A percentile compares a stretch with the other conserved stretches of the same genome.
phyloP scores from a whole-genome alignment of 2,888 invertebrate species.

The Eilema depressum region DNA sequence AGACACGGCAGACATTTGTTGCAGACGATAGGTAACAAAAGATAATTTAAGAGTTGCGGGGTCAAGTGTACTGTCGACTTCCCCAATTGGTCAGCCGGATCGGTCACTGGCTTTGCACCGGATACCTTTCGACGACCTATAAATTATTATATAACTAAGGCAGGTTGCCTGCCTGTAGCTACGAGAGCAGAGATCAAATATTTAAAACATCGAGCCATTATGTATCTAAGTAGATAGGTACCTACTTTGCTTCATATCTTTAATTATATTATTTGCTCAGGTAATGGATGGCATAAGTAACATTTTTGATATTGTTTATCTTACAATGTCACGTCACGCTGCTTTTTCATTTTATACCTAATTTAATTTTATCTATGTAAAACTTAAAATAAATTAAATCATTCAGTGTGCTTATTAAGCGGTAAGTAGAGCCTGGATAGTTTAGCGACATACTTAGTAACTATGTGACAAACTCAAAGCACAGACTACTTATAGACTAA shows the following conservation, averaged over 20 bases:
- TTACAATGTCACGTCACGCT: neutral
- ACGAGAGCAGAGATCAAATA: conserved; percentile 17
- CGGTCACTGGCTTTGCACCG: conserved; percentile 77
- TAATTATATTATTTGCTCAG: neutral
- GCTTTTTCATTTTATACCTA: neutral
- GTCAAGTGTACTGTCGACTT: conserved; percentile 80
- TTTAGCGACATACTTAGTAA: conserved; percentile 24
- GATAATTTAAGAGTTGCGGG: conserved; percentile 78
- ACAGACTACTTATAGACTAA: no score
- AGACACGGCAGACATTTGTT: conserved; percentile 62
- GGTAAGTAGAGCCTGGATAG: conserved; percentile 10
- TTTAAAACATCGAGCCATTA: conserved; percentile 1
- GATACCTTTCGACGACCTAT: conserved; percentile 55
- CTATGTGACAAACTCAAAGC: conserved; percentile 47
- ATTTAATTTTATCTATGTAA: neutral
- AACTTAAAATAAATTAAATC: neutral
- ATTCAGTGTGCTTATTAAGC: conserved; percentile 28
- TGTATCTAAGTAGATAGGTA: conserved; percentile 16
- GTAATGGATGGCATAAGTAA: neutral
- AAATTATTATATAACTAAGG: conserved; percentile 42
- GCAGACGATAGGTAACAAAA: conserved; percentile 75
- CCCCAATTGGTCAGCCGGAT: conserved; percentile 77
- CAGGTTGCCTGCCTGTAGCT: conserved; percentile 15
- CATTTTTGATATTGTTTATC: neutral
- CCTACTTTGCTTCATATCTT: conserved; percentile 12